These are phyloP conservation scores for Lutjanus campechanus DNA, from an alignment of 2,797 vertebrate genomes.

Conservation along the genomic window DNA sequence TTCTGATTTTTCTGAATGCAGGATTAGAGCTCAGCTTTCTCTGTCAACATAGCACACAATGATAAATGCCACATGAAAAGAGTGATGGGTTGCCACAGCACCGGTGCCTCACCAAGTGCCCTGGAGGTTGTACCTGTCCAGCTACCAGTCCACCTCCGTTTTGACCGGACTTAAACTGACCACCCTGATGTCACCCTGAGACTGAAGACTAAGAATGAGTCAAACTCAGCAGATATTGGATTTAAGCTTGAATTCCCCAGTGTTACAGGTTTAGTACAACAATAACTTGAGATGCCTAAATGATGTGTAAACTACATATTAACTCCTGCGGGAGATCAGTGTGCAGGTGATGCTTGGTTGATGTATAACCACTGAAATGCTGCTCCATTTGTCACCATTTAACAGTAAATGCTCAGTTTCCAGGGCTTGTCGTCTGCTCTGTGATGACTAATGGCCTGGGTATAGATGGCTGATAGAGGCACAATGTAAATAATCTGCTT, in stretches of 20 bases:
- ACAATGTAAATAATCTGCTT: constrained; percentile 95
- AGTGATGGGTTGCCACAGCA: too few relatives aligned
- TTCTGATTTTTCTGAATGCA: too few relatives aligned
- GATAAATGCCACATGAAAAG: too few relatives aligned
- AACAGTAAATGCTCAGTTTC: constrained; percentile 94
- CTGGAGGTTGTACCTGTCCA: too few relatives aligned
- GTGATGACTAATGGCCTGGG: constrained; percentile 94
- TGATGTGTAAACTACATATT: constrained; percentile 83
- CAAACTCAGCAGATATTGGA: not conserved
- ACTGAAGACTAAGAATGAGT: not conserved
- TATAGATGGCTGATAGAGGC: constrained; percentile 92
- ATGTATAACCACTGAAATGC: constrained; percentile 90
- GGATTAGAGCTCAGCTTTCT: too few relatives aligned
- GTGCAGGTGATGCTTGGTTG: constrained; percentile 87
- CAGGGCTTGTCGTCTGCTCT: constrained; percentile 91
- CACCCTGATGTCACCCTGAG: too few relatives aligned
- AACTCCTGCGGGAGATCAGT: constrained; percentile 90
- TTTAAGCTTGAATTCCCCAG: not conserved
- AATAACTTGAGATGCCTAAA: not conserved
- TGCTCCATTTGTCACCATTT: constrained; percentile 94
- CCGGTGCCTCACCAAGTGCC: too few relatives aligned
- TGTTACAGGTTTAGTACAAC: constrained; percentile 6
- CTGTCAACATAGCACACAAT: too few relatives aligned
- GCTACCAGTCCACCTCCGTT: too few relatives aligned
- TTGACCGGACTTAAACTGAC: too few relatives aligned